Base-by-base conservation (phyloP, 2,797 vertebrate genomes). In the Rallus crepitans region DNA sequence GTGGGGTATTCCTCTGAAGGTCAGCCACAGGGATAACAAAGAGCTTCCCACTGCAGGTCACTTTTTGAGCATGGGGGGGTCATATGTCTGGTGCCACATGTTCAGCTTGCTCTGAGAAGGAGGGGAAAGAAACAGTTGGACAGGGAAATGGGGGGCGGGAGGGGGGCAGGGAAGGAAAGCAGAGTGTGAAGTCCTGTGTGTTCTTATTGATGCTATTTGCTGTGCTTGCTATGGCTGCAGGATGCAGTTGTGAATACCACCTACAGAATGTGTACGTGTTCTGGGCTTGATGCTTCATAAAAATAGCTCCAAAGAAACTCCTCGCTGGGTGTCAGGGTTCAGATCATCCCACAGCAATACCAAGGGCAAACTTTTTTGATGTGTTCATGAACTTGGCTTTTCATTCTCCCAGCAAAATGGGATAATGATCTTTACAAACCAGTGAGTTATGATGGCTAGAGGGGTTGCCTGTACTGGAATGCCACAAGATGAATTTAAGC, bases 1-100 rank as follows among this genome's bases (percentile, higher is more conserved):
- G 91, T 78, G 82, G 96, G 96, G 90, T 97, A 84, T 98, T 97
- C 95, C 96, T 89, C 78, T 94, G 90, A 96, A 93, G 79, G 94
- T 95, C 82, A 94, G 86, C 4, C 10, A 47, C 65, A 60, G 0
- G 55, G 93, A 81, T 73, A 91, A 90, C 28, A 66, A 75, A 95
- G 71, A 73, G 64, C 86, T 91, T 91, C 92, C 93, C 73, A 39
- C 60, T 82, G 77, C 63, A 81, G 80, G 24, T 64, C 18, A 2
- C 33, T 56, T 87, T 65, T 4, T 71, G 55, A 85, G 81, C 4
- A 1, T 25, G 50, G n/a, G 35, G 35, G 42, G 66, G 7, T 42
- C 52, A 3, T 31, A n/a, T 76, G 55, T 73, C 57, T 82, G 21
- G 20, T 87, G 40, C 86, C 61, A 57, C 40, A 45, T 12, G 37